Evolutionary conservation across 2,113 vertebrate genomes (phyloP), one percentile per base, ranked within the genome.

Genomic region (Xerus inauris): DNA sequence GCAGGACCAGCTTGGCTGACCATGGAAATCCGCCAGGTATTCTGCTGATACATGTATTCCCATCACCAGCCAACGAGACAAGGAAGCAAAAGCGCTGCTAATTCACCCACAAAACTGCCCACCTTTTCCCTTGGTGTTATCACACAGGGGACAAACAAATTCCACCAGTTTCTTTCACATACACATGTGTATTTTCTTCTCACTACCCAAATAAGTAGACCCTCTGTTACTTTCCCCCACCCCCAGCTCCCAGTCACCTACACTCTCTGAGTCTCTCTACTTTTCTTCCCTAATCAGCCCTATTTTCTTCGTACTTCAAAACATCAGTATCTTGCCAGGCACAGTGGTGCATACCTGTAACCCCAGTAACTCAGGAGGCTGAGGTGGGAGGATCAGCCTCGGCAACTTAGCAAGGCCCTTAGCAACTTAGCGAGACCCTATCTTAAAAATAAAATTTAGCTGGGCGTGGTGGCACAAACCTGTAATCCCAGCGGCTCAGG

Each of bases 301-400:
- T 65, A 79, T 64, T 88, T 67, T 65, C 72, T 88, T 97, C 62
- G 82, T 19, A 49, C 19, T 62, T 92, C n/a, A 42, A 89, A 82
- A 89, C 8, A 85, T n/a, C 49, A 90, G 42, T 47, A 10, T 22
- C 32, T 57, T 81, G 64, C 32, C 64, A 35, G 30, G 30, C 24
- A 62, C 24, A 28, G 64, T 67, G 64, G 30, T 67, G 32, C 64
- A 67, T 13, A 16, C 32, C 12, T 67, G 64, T 67, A 67, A 67
- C 32, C 32, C 12, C 64, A 67, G 64, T 32, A 32, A 32, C 64
- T 35, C 5, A 14, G 64, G 30, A 67, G 64, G 64, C 64, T 35
- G 6, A 67, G 30, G 64, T 14, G 5, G 64, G 64, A 67, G 13
- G 14, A 32, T 35, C 32, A 67, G 13, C 30, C 64, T 67, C 30